Conservation (phyloP, 2,888 invertebrate species). For the Artemia sp. region DNA sequence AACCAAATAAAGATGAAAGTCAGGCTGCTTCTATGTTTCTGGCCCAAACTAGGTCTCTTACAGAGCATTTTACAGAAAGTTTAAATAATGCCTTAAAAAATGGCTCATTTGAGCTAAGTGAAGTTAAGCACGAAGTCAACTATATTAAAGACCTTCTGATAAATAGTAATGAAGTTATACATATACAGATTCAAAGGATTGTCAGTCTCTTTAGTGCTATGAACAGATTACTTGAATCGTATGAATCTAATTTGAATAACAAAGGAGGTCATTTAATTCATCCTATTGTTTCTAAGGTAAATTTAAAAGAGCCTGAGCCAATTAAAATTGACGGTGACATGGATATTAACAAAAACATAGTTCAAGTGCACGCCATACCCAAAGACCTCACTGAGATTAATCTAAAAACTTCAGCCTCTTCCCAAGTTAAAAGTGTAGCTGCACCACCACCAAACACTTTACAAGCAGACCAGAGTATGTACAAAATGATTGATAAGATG, state of each 20-base stretch:
- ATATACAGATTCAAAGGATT: neutral
- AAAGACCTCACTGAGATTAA: neutral
- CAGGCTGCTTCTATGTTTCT: neutral
- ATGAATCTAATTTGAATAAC: neutral
- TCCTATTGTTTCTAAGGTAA: neutral
- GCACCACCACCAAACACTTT: neutral
- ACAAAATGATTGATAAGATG: conserved; percentile 5
- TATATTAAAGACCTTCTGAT: neutral
- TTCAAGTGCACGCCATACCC: neutral
- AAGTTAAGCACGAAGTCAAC: neutral
- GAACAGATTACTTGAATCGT: neutral
- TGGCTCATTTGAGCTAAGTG: no score
- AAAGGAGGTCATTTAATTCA: neutral
- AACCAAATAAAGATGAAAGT: neutral
- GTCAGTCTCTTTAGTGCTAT: neutral
- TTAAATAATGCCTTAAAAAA: neutral
- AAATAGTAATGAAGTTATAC: neutral
- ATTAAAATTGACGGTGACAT: neutral
- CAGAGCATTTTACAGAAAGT: neutral
- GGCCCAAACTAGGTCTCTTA: neutral
- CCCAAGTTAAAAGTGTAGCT: neutral
- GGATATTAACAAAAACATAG: neutral
- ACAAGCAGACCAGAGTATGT: neutral
- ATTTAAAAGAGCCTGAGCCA: neutral
- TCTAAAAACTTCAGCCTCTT: neutral